Base-by-base conservation (phyloP, 1,140 invertebrate genomes). In the Drosophila tani region DNA sequence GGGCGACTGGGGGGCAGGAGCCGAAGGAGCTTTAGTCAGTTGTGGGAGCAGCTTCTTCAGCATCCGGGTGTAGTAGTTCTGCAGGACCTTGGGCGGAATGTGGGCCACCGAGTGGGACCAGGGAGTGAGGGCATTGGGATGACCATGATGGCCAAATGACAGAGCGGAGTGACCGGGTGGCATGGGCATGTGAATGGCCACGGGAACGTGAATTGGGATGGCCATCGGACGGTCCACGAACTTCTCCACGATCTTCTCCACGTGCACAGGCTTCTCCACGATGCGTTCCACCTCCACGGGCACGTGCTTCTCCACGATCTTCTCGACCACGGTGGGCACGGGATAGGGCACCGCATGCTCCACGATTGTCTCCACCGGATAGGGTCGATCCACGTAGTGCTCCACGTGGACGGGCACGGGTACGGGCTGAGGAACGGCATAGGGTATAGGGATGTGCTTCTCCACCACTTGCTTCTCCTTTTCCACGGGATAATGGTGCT, bases 231-330 rank as follows among this genome's bases (percentile, higher is more conserved):
- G 90, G 29, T 93, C 88, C 4, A 94, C 92, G 69, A 93, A 93
- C 77, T 93, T 94, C 60, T 94, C 94, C 0, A 94, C 94, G 15
- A 94, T 93, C 80, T 93, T 92, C 63, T 94, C 94, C 15, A 95
- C 91, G 24, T 87, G 66, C 5, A 94, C 93, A 0, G 94, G 94
- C 80, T 94, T 95, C 80, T 95, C 94, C 1, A 95, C 93, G 43
- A 95, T 93, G 71, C 93, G 94, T 53, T 94, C 94, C n/a, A 94
- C 93, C 29, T 93, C 91, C 9, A 87, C 55, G 1, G 85, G 88
- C 2, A 93, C 86, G 32, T 85, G 78, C 45, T 91, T 91, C 50
- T 93, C 92, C 1, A 92, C 79, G 3, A 93, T 84, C 19, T 91
- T 92, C 47, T 93, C 88, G 0, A 92, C 91, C 3, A 92, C 76